These are phyloP conservation scores for Callocephalon fimbriatum DNA, from an alignment of 2,113 vertebrate species.

Conservation along the genomic window DNA sequence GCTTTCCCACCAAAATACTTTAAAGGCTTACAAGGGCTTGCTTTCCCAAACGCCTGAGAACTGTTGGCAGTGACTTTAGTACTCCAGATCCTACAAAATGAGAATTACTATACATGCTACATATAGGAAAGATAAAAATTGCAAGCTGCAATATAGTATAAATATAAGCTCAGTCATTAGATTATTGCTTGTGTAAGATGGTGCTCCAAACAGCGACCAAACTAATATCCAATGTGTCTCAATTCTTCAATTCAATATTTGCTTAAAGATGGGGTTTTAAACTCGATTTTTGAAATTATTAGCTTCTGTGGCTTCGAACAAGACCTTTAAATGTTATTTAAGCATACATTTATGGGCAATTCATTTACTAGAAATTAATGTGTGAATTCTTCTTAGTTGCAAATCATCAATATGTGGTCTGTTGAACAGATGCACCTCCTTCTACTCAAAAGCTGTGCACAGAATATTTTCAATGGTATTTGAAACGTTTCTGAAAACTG, in stretches of 20 bases:
- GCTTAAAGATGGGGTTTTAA: not conserved
- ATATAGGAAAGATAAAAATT: not conserved
- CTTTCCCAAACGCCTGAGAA: not conserved
- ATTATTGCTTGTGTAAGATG: not conserved
- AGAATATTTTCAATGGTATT: not conserved
- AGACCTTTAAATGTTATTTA: not conserved
- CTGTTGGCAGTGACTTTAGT: not conserved
- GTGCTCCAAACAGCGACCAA: not conserved
- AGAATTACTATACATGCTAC: not conserved
- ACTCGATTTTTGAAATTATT: not conserved
- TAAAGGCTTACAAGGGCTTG: not conserved
- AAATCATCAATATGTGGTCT: not conserved
- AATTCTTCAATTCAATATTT: not conserved
- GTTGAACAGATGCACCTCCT: not conserved
- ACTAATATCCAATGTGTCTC: not conserved
- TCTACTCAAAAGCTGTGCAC: not conserved
- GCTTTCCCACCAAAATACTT: not conserved
- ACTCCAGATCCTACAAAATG: not conserved
- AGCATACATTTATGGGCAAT: not conserved
- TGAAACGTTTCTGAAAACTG: not conserved
- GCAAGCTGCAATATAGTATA: not conserved
- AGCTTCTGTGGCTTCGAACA: not conserved
- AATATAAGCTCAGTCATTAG: not conserved
- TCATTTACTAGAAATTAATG: not conserved
- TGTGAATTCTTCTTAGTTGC: not conserved